Percentiles rank a stretch among this genome's conserved stretches.
Evolutionary conservation across 2,888 invertebrate species (phyloP).

Genomic region (Neocrepidodera transversa): DNA sequence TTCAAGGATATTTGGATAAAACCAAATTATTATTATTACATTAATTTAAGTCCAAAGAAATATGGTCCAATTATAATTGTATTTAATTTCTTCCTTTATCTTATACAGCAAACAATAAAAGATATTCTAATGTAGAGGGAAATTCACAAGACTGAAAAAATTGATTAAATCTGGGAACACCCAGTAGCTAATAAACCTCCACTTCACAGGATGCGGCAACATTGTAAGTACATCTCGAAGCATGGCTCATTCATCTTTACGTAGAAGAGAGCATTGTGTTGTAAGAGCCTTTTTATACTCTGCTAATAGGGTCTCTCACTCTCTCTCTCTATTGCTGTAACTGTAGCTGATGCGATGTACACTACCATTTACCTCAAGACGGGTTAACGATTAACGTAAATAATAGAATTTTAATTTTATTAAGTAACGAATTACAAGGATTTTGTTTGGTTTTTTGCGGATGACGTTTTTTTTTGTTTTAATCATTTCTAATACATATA

Average conservation of each 20-base stretch:
- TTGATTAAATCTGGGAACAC: slow-evolving; percentile 4
- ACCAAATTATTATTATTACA: too few relatives aligned
- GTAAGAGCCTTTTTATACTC: slow-evolving; percentile 45
- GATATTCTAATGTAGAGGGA: too few relatives aligned
- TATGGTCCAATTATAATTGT: too few relatives aligned
- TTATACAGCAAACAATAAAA: too few relatives aligned
- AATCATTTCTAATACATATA: too few relatives aligned
- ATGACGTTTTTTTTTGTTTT: too few relatives aligned
- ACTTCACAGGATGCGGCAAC: slow-evolving; percentile 11
- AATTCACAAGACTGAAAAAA: too few relatives aligned
- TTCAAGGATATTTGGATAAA: too few relatives aligned
- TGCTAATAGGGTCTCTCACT: slow-evolving; percentile 46
- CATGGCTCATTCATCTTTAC: slow-evolving; percentile 50
- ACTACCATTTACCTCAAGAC: slow-evolving; percentile 47
- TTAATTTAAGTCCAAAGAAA: too few relatives aligned
- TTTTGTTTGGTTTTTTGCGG: too few relatives aligned
- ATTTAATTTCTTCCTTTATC: too few relatives aligned
- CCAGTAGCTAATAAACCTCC: slow-evolving; percentile 7
- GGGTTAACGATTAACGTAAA: slow-evolving; percentile 44
- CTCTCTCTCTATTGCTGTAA: neutral
- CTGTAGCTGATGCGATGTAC: slow-evolving; percentile 19
- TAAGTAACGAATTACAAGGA: slow-evolving; percentile 29
- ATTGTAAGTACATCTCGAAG: slow-evolving; percentile 36
- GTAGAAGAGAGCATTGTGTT: slow-evolving; percentile 44
- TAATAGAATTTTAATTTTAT: slow-evolving; percentile 43